Evolutionary conservation across 2,888 invertebrate genomes (phyloP).

Genomic region (Dynastes grantii): DNA sequence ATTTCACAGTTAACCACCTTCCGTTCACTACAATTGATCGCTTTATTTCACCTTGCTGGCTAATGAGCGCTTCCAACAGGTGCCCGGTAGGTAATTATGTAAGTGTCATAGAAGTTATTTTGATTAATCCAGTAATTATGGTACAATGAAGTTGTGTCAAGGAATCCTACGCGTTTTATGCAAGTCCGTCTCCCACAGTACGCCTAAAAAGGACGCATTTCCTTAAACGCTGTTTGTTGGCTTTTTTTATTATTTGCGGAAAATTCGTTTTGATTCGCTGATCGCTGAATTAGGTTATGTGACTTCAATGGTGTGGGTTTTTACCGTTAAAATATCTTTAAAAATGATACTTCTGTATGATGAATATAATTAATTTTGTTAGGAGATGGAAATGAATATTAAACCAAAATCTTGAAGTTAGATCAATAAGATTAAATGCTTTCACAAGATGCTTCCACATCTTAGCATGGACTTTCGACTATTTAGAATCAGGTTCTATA

Average conservation of each 20-base stretch:
- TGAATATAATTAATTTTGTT: too few relatives aligned
- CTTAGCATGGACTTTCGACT: too few relatives aligned
- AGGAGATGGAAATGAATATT: too few relatives aligned
- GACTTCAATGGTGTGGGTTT: background rate
- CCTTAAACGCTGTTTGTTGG: background rate
- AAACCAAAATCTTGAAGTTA: too few relatives aligned
- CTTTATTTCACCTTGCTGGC: background rate
- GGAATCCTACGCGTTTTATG: background rate
- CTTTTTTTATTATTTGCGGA: background rate
- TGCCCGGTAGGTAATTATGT: slow-evolving; percentile 18
- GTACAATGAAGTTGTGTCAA: background rate
- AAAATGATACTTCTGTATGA: background rate
- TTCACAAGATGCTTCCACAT: too few relatives aligned
- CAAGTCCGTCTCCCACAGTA: slow-evolving; percentile 10
- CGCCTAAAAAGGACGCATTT: background rate
- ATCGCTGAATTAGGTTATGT: background rate
- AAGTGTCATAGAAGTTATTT: background rate
- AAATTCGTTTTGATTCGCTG: too few relatives aligned
- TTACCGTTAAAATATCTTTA: background rate
- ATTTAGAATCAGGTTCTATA: too few relatives aligned
- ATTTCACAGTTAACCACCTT: slow-evolving; percentile 5
- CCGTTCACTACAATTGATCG: background rate
- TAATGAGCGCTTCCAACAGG: slow-evolving; percentile 22
- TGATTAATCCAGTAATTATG: background rate
- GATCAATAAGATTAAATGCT: too few relatives aligned